Evolutionary conservation across 2,797 vertebrate genomes (phyloP).

Genomic region (Gambusia yucatana): DNA sequence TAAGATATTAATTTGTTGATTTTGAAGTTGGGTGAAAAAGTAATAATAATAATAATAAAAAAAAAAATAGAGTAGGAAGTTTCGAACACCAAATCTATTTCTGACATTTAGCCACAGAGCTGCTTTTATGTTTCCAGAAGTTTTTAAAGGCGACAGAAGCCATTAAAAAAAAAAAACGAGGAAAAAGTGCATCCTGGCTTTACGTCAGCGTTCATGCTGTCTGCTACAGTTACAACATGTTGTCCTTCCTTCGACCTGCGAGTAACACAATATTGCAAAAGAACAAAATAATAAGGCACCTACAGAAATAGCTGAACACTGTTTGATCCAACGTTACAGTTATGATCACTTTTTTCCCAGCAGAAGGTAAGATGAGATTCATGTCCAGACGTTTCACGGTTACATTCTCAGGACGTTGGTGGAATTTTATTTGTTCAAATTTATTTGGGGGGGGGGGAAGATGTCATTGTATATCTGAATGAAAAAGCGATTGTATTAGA

Average conservation of each 20-base stretch:
- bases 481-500: not conserved
- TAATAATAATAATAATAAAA: too few species aligned
- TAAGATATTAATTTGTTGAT: not conserved
- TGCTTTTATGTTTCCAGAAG: not conserved
- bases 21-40: not conserved
- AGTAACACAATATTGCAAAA: conserved; percentile 1
- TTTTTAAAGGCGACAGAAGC: not conserved
- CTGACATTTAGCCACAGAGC: not conserved
- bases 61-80: not conserved
- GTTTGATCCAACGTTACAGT: conserved; percentile 1
- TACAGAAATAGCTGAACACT: not conserved
- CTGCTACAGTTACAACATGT: conserved; percentile 8
- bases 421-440: not conserved
- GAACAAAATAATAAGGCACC: not conserved
- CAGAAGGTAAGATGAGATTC: not conserved
- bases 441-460: not conserved
- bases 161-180: not conserved
- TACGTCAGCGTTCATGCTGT: not conserved
- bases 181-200: not conserved
- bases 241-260: conserved; percentile 16
- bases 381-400: not conserved
- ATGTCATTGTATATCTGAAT: not conserved
- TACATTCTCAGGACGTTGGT: not conserved
- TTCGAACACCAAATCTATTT: not conserved
- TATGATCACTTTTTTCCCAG: conserved; percentile 5